Evolutionary conservation across 2,113 vertebrate species (phyloP).

Genomic region (Phasianus colchicus): DNA sequence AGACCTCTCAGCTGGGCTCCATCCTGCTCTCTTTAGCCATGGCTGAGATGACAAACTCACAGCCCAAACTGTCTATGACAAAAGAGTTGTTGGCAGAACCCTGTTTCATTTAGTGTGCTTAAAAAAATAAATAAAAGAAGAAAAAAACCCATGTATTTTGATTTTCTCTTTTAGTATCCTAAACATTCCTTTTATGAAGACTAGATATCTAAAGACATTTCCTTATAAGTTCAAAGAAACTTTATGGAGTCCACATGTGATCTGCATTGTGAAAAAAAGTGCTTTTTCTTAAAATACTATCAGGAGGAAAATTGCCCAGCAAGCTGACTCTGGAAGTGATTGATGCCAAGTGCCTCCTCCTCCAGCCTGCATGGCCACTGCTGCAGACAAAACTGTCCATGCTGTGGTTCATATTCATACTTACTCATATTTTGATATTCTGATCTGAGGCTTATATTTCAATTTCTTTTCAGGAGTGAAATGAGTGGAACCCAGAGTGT

Average conservation of each 20-base stretch:
- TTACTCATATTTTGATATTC: not conserved
- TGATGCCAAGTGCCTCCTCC: not conserved
- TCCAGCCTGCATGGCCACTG: not conserved
- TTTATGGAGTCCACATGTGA: not conserved
- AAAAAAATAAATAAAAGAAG: not conserved
- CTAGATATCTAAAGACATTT: not conserved
- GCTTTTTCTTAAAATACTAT: not conserved
- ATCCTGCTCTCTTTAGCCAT: not conserved
- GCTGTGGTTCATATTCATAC: not conserved
- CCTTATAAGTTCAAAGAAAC: not conserved
- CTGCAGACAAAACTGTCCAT: too few species aligned
- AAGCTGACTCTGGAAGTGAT: not conserved
- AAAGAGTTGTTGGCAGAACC: accelerated
- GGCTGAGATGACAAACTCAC: not conserved
- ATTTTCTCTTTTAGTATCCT: not conserved
- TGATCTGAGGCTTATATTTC: not conserved
- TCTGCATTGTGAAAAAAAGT: not conserved
- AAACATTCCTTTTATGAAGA: not conserved
- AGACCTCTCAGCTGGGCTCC: not conserved
- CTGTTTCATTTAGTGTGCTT: not conserved
- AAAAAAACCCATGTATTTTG: accelerated
- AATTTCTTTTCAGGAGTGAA: not conserved
- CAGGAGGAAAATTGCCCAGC: not conserved
- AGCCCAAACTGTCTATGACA: not conserved
- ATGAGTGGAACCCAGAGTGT: not conserved